Evolutionary conservation across 2,113 vertebrate genomes (phyloP).

Genomic region (Oceanites oceanicus): DNA sequence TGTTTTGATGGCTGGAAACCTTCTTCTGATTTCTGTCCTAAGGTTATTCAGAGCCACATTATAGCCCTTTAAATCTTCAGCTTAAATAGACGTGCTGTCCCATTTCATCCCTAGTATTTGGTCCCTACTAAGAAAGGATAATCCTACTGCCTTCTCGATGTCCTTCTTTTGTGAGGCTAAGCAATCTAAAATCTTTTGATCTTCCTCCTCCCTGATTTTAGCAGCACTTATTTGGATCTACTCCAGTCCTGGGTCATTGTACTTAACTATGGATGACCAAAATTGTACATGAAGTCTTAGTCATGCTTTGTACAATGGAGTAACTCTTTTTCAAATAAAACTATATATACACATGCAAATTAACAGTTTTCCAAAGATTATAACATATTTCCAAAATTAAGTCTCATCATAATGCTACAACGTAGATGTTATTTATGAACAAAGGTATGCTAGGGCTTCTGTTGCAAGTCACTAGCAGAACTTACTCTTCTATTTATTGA

Average conservation of each 20-base stretch:
- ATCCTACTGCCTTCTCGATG: conserved; percentile 24
- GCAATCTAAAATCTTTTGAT: conserved; percentile 45
- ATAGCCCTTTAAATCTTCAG: conserved; percentile 6
- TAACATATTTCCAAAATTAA: background rate
- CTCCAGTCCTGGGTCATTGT: background rate
- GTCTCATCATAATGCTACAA: background rate
- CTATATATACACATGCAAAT: background rate
- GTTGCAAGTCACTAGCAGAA: background rate
- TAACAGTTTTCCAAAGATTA: background rate
- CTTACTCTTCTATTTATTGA: background rate
- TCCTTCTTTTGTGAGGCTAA: conserved; percentile 25
- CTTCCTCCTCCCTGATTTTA: conserved; percentile 13
- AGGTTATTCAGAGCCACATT: background rate
- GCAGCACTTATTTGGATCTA: background rate
- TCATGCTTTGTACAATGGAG: background rate
- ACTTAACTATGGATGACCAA: background rate
- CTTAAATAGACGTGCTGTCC: conserved; percentile 29
- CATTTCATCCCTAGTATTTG: conserved; percentile 34
- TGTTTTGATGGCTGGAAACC: background rate
- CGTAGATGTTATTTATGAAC: background rate
- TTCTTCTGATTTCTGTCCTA: background rate
- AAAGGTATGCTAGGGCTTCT: background rate
- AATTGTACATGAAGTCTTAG: background rate
- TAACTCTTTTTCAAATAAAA: background rate
- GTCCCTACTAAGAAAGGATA: conserved; percentile 49